phyloP scores from a whole-genome alignment of 92 coral and sea anemone genomes.

The Porites rus region DNA sequence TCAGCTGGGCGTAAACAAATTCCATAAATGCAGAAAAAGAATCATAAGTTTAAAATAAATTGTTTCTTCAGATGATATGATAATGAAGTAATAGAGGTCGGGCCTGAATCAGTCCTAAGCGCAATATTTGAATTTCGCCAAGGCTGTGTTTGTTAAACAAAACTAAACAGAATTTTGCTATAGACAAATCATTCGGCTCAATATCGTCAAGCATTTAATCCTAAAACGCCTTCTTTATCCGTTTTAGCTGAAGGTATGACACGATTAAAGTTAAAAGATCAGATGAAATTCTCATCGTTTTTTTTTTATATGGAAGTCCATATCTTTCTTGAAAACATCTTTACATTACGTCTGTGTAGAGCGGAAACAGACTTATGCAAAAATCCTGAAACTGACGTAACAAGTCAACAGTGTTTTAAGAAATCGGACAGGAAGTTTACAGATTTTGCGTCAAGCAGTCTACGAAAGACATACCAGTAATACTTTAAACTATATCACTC shows the following conservation, averaged over 20 bases:
- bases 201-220: no score
- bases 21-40: neutral
- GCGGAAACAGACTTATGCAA: constrained; percentile 52
- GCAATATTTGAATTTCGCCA: neutral
- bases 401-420: constrained; percentile 37
- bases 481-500: constrained; percentile 19
- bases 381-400: constrained; percentile 23
- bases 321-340: constrained; percentile 29
- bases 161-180: neutral
- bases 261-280: neutral
- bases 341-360: constrained; percentile 15
- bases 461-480: constrained; percentile 16
- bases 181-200: neutral
- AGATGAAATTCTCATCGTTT: constrained; percentile 32
- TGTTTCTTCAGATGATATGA: neutral
- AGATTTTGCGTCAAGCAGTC: constrained; percentile 37
- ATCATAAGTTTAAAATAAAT: neutral
- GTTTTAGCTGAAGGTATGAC: constrained; percentile 1
- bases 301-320: constrained; percentile 4
- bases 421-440: constrained; percentile 19
- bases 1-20: neutral
- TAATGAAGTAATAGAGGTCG: neutral
- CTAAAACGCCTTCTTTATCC: no score
- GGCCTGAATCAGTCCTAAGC: neutral
- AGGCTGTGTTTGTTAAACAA: neutral